These are phyloP conservation scores for Thinocorus orbignyianus DNA, from an alignment of 2,113 vertebrate species.

Conservation along the genomic window DNA sequence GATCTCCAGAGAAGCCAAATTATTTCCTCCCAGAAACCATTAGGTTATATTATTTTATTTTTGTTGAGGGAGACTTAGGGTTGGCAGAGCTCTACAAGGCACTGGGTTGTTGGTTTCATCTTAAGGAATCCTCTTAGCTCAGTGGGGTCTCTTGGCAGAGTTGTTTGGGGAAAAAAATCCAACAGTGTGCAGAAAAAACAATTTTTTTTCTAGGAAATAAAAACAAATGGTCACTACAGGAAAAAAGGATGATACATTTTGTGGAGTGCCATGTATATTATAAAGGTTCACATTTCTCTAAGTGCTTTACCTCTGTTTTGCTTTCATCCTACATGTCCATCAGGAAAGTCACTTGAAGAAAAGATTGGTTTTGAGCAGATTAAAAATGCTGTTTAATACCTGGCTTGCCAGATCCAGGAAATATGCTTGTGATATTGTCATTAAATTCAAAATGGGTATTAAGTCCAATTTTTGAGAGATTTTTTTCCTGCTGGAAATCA, in stretches of 20 bases:
- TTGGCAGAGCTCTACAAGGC: not conserved
- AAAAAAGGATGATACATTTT: not conserved
- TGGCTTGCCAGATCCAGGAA: not conserved
- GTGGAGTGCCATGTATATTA: not conserved
- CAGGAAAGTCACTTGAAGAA: not conserved
- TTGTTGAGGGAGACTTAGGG: not conserved
- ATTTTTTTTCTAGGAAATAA: not conserved
- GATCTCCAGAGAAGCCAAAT: not conserved
- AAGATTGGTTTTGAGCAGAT: not conserved
- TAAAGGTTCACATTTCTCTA: not conserved
- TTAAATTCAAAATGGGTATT: not conserved
- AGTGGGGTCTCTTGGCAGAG: not conserved
- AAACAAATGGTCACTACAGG: not conserved
- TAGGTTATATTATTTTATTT: not conserved
- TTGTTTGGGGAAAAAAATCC: not conserved
- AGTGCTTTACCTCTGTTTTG: not conserved
- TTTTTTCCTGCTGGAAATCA: not conserved
- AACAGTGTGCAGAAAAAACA: not conserved
- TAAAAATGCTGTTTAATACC: not conserved
- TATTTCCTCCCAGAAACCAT: not conserved
- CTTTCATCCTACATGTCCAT: not conserved
- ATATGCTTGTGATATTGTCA: not conserved
- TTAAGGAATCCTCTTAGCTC: not conserved
- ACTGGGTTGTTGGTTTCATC: not conserved
- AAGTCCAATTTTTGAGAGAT: not conserved